A percentile compares a stretch with the other conserved stretches of the same genome.
phyloP scores from a whole-genome alignment of 2,113 vertebrate genomes.

The Laterallus jamaicensis region DNA sequence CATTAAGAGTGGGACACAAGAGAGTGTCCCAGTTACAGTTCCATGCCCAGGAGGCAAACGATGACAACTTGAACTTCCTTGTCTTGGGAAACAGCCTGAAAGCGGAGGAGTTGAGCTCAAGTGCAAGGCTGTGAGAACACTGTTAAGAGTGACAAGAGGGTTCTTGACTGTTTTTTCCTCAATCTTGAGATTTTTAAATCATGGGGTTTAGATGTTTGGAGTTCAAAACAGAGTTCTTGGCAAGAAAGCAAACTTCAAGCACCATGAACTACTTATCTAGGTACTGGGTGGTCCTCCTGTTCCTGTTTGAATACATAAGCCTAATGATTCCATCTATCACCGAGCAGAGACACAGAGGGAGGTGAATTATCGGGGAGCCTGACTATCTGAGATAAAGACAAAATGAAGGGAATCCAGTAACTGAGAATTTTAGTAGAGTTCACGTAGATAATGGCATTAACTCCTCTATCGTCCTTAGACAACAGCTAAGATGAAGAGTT shows the following conservation, averaged over 20 bases:
- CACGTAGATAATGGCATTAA: neutral
- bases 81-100: neutral
- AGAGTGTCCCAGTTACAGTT: neutral
- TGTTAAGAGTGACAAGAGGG: fast-evolving
- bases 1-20: neutral
- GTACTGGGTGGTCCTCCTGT: neutral
- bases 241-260: neutral
- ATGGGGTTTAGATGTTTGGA: neutral
- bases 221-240: neutral
- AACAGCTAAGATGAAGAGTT: neutral
- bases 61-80: neutral
- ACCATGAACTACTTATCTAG: slow-evolving; percentile 6
- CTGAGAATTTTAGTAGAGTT: neutral
- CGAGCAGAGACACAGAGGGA: neutral
- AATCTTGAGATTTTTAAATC: neutral
- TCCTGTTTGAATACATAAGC: neutral
- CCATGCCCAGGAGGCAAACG: neutral
- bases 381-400: neutral
- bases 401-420: neutral
- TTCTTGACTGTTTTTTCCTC: neutral
- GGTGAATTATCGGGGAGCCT: neutral
- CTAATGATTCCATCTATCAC: neutral
- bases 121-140: neutral
- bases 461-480: neutral
- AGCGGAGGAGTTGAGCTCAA: neutral